These are phyloP conservation scores for Zygaena filipendulae DNA, from an alignment of 2,888 invertebrate species.

Conservation along the genomic window DNA sequence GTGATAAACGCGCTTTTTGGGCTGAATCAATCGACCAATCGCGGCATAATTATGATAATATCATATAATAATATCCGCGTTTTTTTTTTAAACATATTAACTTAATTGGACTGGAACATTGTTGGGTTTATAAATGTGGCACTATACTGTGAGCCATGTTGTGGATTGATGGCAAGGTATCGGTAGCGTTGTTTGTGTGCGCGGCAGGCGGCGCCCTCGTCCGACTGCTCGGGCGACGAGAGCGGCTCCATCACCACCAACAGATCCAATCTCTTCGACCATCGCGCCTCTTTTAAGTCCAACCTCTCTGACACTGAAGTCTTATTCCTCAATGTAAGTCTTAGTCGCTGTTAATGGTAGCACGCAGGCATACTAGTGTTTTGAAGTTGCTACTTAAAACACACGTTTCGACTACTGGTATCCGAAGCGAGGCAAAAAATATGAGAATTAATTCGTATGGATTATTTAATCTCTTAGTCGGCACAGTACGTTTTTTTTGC, in stretches of 20 bases:
- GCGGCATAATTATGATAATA: too few relatives aligned
- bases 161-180: too few relatives aligned
- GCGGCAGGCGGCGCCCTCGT: constrained; percentile 73
- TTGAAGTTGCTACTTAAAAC: background rate
- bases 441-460: too few relatives aligned
- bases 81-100: too few relatives aligned
- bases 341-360: constrained; percentile 29
- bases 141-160: too few relatives aligned
- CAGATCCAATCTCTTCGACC: constrained; percentile 78
- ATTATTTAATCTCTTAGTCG: constrained; percentile 9
- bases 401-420: background rate
- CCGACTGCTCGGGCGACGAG: constrained; percentile 71
- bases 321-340: constrained; percentile 87
- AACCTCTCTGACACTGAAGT: constrained; percentile 96
- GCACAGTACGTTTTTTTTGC: constrained; percentile 7
- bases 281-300: constrained; percentile 84
- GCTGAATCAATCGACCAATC: too few relatives aligned
- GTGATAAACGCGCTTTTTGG: too few relatives aligned
- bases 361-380: background rate
- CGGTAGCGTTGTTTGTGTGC: constrained; percentile 27
- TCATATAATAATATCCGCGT: too few relatives aligned
- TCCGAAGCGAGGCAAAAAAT: too few relatives aligned
- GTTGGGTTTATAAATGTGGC: too few relatives aligned
- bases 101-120: too few relatives aligned
- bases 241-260: constrained; percentile 86